A percentile compares a stretch with the other conserved stretches of the same genome.
Evolutionary conservation across 2,797 vertebrate genomes (phyloP).

Genomic region (Micropoecilia bifurca): DNA sequence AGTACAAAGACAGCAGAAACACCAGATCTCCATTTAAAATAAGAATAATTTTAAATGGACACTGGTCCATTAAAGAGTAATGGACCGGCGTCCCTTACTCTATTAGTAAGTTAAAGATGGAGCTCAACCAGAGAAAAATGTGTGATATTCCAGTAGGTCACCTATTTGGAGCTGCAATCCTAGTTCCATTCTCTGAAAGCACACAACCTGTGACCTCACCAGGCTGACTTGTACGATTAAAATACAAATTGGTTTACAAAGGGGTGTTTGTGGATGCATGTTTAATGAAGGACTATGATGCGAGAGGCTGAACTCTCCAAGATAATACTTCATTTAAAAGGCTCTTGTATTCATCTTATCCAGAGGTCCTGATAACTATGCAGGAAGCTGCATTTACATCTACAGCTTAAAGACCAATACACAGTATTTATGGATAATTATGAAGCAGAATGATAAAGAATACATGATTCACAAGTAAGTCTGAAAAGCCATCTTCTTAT

Average conservation of each 20-base stretch:
- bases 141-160: background rate
- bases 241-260: background rate
- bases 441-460: background rate
- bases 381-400: background rate
- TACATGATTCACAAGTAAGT: background rate
- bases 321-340: background rate
- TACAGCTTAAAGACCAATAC: background rate
- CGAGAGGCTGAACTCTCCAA: background rate
- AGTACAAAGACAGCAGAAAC: background rate
- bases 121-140: background rate
- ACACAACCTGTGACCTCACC: background rate
- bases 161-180: background rate
- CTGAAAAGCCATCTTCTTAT: background rate
- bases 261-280: background rate
- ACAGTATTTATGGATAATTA: background rate
- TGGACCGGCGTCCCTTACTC: too few species aligned
- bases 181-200: background rate
- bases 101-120: background rate
- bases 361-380: background rate
- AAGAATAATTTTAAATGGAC: too few species aligned
- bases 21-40: background rate
- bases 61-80: too few species aligned
- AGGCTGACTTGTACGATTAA: background rate
- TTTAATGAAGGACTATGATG: background rate
- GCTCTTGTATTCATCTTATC: background rate